A percentile compares a stretch with the other conserved stretches of the same genome.
Evolutionary conservation across 2,797 vertebrate genomes (phyloP).

Genomic region (Tachyglossus aculeatus): DNA sequence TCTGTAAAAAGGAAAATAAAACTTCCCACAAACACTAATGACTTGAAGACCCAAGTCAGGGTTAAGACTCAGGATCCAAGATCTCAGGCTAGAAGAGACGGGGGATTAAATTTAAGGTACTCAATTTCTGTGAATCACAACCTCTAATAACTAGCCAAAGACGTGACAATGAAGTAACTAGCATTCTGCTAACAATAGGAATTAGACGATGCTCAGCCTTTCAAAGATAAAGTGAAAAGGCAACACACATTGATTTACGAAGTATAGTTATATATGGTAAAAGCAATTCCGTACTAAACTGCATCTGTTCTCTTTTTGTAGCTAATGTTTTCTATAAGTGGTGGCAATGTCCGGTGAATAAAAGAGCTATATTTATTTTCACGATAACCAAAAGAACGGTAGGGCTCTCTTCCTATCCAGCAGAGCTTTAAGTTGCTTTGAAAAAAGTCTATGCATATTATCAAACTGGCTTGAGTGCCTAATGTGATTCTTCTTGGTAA

Average conservation of each 20-base stretch:
- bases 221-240: conserved; percentile 29
- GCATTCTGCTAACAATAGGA: neutral
- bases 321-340: conserved; percentile 3
- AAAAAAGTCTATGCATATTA: neutral
- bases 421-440: conserved; percentile 15
- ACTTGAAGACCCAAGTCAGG: neutral
- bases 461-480: neutral
- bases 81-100: conserved; percentile 3
- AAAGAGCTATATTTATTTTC: neutral
- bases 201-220: neutral
- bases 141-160: neutral
- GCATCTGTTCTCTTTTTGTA: conserved; percentile 12
- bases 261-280: conserved; percentile 3
- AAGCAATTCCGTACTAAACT: neutral
- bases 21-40: no score
- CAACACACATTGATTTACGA: conserved; percentile 18
- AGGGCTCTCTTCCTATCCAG: neutral
- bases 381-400: neutral
- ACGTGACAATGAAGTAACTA: rapidly evolving
- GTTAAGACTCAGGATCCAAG: conserved; percentile 24
- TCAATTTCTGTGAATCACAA: neutral
- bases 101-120: neutral
- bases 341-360: neutral
- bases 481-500: neutral
- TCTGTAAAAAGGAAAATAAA: conserved; percentile 32